Evolutionary conservation across 92 coral and sea anemone genomes (phyloP).

Genomic region (Montipora capitata): DNA sequence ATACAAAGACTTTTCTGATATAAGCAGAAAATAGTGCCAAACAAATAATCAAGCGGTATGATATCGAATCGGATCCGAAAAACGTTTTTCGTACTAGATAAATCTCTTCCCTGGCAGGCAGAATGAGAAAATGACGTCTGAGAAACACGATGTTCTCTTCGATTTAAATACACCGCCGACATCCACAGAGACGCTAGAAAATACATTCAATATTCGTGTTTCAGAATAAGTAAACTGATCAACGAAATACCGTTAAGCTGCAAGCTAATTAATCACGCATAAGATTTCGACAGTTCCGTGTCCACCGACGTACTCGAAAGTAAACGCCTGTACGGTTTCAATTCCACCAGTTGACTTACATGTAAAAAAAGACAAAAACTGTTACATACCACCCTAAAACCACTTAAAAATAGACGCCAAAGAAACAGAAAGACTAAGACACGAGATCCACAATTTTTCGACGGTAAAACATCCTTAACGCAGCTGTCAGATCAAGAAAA

Average conservation of each 20-base stretch:
- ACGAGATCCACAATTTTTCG: background rate
- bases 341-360: background rate
- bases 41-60: background rate
- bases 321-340: slow-evolving; percentile 9
- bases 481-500: slow-evolving; percentile 20
- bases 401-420: background rate
- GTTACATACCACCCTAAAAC: background rate
- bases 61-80: background rate
- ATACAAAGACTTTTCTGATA: background rate
- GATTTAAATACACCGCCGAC: slow-evolving; percentile 10
- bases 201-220: slow-evolving; percentile 20
- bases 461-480: slow-evolving; percentile 18
- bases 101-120: background rate
- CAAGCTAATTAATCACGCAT: slow-evolving; percentile 19
- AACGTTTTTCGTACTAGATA: no score
- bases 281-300: background rate
- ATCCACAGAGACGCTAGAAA: slow-evolving; percentile 3
- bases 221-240: background rate
- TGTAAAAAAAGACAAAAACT: background rate
- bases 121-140: background rate
- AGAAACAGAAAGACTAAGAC: slow-evolving; percentile 1
- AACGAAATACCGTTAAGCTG: slow-evolving; percentile 25
- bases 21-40: background rate
- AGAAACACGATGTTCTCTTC: background rate
- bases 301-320: background rate